Evolutionary conservation across 1,140 invertebrate species (phyloP), one percentile per base, ranked within the genome.

Genomic region (Colletes gigas): DNA sequence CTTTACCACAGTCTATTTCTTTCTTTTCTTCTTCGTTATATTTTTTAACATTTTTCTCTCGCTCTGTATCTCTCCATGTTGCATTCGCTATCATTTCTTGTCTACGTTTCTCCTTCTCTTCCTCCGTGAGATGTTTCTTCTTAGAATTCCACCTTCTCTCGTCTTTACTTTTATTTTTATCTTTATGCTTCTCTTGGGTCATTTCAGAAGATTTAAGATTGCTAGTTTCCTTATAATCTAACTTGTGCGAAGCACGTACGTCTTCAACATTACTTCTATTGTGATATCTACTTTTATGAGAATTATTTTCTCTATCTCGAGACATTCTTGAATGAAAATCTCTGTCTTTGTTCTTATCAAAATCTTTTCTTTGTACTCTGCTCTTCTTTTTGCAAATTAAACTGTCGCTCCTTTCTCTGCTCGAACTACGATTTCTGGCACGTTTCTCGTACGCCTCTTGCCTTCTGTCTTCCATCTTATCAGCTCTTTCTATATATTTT

Each of bases 31-130:
- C 94, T 85, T 96, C 94, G 8, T 93, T 94, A 89, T 97, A 96
- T 52, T 93, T 93, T 84, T 94, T 95, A 0, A 97, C 94, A 86
- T 95, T 96, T 84, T 93, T 93, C 60, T 93, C 93, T 73, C 97
- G 91, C 88, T 96, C 95, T 78, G 95, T 95, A 74, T 97, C 96
- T 10, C 96, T 93, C 94, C 95, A 95, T 75, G 94, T 93, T 1
- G 96, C 97, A 94, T 98, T 96, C 44, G 94, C 91, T 94, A 97
- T 96, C 98, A 99, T 99, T 93, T 98, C 97, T 67, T 94, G 93
- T 78, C 97, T 91, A 73, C 94, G 94, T 63, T 93, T 93, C 89
- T 97, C 95, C 83, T 96, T 96, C 90, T 98, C 97, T 83, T 95
- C 94, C 81, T 96, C 95, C 19, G 94, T 94, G 65, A 97, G 83